Conservation (phyloP, 2,113 vertebrate species). For the Dasyurus viverrinus region DNA sequence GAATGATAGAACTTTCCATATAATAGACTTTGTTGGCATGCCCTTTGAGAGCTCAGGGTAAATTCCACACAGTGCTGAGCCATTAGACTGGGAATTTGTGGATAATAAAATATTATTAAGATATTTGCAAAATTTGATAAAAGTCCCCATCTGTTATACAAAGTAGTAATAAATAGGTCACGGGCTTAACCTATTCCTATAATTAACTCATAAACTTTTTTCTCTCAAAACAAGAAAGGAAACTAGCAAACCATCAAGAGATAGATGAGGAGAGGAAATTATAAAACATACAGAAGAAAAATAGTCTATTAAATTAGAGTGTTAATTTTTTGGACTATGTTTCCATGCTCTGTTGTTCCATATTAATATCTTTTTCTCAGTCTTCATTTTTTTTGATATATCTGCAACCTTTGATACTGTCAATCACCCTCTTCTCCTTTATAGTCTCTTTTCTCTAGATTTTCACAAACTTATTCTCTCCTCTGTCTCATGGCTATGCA, state of each 20-base stretch:
- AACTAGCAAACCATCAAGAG: not conserved
- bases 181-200: not conserved
- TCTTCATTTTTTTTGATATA: not conserved
- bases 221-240: not conserved
- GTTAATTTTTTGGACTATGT: not conserved
- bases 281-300: not conserved
- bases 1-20: not conserved
- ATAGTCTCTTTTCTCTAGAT: not conserved
- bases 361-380: not conserved
- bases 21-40: not conserved
- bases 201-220: not conserved
- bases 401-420: not conserved
- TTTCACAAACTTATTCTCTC: no score
- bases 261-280: constrained; percentile 18
- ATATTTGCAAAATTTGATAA: not conserved
- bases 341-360: not conserved
- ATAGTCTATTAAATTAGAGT: not conserved
- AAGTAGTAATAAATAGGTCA: not conserved
- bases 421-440: not conserved
- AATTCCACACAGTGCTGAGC: not conserved
- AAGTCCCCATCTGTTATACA: not conserved
- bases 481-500: no score
- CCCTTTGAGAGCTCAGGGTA: not conserved
- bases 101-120: not conserved
- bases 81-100: not conserved